Base-by-base conservation (phyloP, 2,113 vertebrate genomes). In the Colistium nudipinnis region DNA sequence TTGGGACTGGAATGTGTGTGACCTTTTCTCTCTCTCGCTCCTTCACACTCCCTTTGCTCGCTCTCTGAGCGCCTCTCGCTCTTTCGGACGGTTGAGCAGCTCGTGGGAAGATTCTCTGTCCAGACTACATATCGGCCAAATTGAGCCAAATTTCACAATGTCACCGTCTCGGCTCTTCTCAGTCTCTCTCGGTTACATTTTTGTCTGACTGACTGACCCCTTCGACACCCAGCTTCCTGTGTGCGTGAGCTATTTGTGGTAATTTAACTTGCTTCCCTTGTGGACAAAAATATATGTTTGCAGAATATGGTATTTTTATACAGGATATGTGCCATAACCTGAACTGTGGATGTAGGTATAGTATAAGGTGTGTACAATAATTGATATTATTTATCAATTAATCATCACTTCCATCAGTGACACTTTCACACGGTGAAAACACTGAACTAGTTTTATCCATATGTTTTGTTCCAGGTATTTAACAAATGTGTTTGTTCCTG, bases 1-100 rank as follows among this genome's bases (percentile, higher is more conserved):
- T 76, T 51, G 75, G 70, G 84, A 51, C 83, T 82, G 88, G 88
- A 90, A 90, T 90, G 87, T 82, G 93, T 80, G 82, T 80, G 86
- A 88, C 88, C 85, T 85, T 82, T 85, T 73, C 64, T 81, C 78
- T 67, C 64, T 48, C 63, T 27, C 17, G 59, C 76, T 67, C 65
- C 72, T 75, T 81, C 81, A 69, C 79, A 79, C 84, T 84, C 85
- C 70, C 84, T 54, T 64, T 36, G 20, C 68, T 82, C 35, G 16
- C 70, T 44, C 73, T 62, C 70, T 56, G 36, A 47, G 56, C 5
- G 64, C 56, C 52, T 72, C 83, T 65, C 5, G 62, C 44, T 22
- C 71, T 24, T 64, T 87, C 77, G 75, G 75, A 62, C 62, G 45
- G 62, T 25, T 43, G 43, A 79, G 81, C 68, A 30, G 62, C 77